Evolutionary conservation across 2,113 vertebrate genomes (phyloP).

Genomic region (Neogobius melanostomus): DNA sequence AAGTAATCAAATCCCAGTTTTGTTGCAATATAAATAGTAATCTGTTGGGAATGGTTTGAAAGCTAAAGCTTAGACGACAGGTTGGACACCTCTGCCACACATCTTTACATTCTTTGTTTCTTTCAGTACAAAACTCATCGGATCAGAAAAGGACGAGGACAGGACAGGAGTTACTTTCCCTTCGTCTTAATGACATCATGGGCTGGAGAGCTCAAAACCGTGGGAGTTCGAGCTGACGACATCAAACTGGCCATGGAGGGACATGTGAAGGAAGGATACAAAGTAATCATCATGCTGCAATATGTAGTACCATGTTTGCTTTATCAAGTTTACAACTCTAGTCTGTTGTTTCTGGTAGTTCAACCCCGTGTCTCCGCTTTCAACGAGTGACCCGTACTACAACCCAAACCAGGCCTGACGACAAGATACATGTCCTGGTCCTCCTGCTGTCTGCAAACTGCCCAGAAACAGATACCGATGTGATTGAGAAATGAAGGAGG

Average conservation of each 20-base stretch:
- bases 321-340: too few species aligned
- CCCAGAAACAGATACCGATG: neutral
- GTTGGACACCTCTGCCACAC: too few species aligned
- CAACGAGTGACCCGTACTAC: neutral
- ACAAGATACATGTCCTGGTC: constrained; percentile 36
- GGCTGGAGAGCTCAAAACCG: constrained; percentile 27
- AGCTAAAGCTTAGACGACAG: too few species aligned
- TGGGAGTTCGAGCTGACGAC: constrained; percentile 20
- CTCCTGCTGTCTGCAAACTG: constrained; percentile 17
- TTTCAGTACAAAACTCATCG: constrained; percentile 17
- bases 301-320: too few species aligned
- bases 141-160: constrained; percentile 4
- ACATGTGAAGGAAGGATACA: constrained; percentile 34
- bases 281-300: constrained; percentile 14
- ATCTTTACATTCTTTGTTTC: too few species aligned
- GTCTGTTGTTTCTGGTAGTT: constrained; percentile 21
- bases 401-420: neutral
- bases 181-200: constrained; percentile 47
- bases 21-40: too few species aligned
- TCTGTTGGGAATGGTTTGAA: too few species aligned
- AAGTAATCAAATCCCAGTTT: too few species aligned
- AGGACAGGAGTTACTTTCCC: neutral
- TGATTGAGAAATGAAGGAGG: constrained; percentile 15
- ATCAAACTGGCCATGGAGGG: constrained; percentile 37
- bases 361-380: constrained; percentile 8